Evolutionary conservation across 64 coral and sea anemone species (phyloP), one percentile per base, ranked within the genome.

Genomic region (Porites australiensis): DNA sequence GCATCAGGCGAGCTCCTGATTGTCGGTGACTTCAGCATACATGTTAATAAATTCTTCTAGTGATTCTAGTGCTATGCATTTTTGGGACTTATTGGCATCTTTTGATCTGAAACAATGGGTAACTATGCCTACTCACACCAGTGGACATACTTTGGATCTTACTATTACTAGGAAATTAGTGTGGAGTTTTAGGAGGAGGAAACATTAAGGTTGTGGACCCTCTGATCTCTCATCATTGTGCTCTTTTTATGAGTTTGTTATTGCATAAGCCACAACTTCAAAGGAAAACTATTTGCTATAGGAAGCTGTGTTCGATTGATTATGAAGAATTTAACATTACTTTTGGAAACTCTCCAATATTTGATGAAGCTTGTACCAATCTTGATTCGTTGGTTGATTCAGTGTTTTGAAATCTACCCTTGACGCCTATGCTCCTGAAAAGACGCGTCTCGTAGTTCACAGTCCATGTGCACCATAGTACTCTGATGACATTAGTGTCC

Each of bases 201-300:
- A 37, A 74, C 44, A 14, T 74, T 48, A 45, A 45, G 72, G 72
- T 46, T 74, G 27, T 45, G 23, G 43, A 74, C 72, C 72, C 72
- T 74, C 44, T 74, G 6, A 74, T 74, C 72, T 74, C 44, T 74
- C 0, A 74, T 74, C 43, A 74, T 74, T 74, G 44, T 47, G 37
- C 72, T 74, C 43, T 74, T 74, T 50, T 74, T 74, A 74, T 50
- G 72, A 43, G 44, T 72, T 72, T 74, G 13, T 74, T 74, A 74
- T 74, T 74, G 72, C 72, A 74, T 74, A 44, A 74, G 15, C 72
- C 72, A 74, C 43, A 74, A 74, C 44, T 74, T 74, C 72, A 43
- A 46, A 44, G 72, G 44, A 74, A 74, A 47, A 74, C 13, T 74
- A 45, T 74, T 74, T 44, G 27, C 72, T 74, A 74, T 15, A 46